phyloP scores from a whole-genome alignment of 2,888 invertebrate genomes.

The Diabrotica balteata region DNA sequence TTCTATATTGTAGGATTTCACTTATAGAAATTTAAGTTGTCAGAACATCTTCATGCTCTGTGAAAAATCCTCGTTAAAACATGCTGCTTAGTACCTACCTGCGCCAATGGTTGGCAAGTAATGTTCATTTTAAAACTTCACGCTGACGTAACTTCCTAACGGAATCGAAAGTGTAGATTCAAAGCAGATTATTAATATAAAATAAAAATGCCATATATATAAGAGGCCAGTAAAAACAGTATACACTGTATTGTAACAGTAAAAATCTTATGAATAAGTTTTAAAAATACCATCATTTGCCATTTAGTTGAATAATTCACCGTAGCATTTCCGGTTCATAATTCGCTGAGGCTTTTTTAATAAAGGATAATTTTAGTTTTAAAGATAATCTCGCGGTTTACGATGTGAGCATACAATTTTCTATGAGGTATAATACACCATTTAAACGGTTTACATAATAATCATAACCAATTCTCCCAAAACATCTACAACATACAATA shows the following conservation, averaged over 20 bases:
- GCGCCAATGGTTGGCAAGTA: no score
- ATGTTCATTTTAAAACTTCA: constrained; percentile 6
- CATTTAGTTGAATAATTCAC: constrained; percentile 20
- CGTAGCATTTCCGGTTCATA: constrained; percentile 22
- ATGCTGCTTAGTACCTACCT: no score
- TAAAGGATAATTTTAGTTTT: constrained; percentile 16
- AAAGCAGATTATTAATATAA: constrained; percentile 6
- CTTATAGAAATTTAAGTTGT: no score
- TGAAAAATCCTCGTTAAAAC: no score
- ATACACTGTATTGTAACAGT: constrained; percentile 13
- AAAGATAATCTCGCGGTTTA: constrained; percentile 13
- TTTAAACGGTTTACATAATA: no score
- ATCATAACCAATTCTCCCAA: no score
- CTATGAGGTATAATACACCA: no score
- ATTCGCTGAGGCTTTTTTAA: constrained; percentile 15
- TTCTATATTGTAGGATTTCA: no score
- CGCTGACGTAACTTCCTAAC: constrained; percentile 25
- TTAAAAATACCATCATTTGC: constrained; percentile 17
- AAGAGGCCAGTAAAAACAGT: constrained; percentile 10
- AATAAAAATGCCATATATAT: constrained; percentile 7
- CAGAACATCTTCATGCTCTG: no score
- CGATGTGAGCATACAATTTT: constrained; percentile 3
- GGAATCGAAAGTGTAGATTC: constrained; percentile 26
- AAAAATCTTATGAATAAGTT: constrained; percentile 18
- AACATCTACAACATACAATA: no score